Conservation (phyloP, 2,888 invertebrate species). For the Eurois occulta region DNA sequence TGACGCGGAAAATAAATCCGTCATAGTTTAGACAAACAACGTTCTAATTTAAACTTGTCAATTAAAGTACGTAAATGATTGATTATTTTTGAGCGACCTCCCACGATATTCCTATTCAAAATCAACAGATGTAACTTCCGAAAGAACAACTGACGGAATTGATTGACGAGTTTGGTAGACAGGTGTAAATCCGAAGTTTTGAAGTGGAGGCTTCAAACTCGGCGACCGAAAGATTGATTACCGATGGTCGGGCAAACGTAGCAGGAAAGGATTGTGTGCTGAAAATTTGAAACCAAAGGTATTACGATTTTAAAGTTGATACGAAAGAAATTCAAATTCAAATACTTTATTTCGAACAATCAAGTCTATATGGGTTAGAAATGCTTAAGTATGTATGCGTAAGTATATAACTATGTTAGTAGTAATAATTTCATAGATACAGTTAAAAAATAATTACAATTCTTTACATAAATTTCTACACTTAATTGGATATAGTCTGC, state of each 20-base stretch:
- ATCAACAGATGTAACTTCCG: slow-evolving; percentile 8
- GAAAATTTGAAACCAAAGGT: background rate
- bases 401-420: too few relatives aligned
- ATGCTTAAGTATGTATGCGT: too few relatives aligned
- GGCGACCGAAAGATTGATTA: slow-evolving; percentile 33
- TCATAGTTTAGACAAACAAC: background rate
- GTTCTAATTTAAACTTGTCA: background rate
- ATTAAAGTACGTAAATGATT: background rate
- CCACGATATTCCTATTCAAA: background rate
- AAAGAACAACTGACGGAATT: slow-evolving; percentile 6
- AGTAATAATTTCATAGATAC: too few relatives aligned
- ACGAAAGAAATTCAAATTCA: too few relatives aligned
- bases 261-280: slow-evolving; percentile 3
- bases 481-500: too few relatives aligned
- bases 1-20: background rate
- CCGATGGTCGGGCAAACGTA: background rate
- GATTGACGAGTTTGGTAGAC: slow-evolving; percentile 37
- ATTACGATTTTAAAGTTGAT: background rate
- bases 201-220: slow-evolving; percentile 36
- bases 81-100: background rate
- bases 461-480: too few relatives aligned
- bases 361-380: too few relatives aligned
- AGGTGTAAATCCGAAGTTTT: slow-evolving; percentile 51
- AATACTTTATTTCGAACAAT: too few relatives aligned
- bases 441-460: too few relatives aligned